Percentiles rank a stretch among this genome's conserved stretches.
Evolutionary conservation across 2,888 invertebrate genomes (phyloP).

Genomic region (Clostera curtula): DNA sequence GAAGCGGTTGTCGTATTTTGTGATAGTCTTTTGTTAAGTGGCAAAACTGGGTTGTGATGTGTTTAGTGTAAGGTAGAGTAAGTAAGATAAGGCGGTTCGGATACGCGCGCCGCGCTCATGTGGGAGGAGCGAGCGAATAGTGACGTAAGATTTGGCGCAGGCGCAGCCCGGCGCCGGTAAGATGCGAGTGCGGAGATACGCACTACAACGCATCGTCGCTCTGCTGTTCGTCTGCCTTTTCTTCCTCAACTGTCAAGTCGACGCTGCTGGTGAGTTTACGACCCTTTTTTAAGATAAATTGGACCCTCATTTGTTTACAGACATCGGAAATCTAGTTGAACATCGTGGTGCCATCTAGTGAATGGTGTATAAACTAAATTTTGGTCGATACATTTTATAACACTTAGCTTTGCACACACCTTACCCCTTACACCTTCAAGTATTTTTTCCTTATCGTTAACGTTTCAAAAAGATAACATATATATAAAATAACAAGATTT

Average conservation of each 20-base stretch:
- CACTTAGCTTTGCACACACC: too few species aligned
- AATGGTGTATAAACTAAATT: too few species aligned
- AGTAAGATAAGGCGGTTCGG: slow-evolving; percentile 38
- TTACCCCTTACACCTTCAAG: too few species aligned
- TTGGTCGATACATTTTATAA: too few species aligned
- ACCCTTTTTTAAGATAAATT: slow-evolving; percentile 18
- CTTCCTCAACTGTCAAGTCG: slow-evolving; percentile 60
- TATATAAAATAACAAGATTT: too few species aligned
- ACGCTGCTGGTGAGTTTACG: slow-evolving; percentile 59
- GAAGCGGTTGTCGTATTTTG: slow-evolving; percentile 75
- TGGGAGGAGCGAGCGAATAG: slow-evolving; percentile 44
- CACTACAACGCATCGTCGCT: slow-evolving; percentile 63
- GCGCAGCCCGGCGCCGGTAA: slow-evolving; percentile 72
- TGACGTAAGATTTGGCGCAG: slow-evolving; percentile 66
- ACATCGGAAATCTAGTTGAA: neutral
- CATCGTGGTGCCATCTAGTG: too few species aligned
- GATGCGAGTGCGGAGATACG: slow-evolving; percentile 69
- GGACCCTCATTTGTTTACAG: slow-evolving; percentile 34
- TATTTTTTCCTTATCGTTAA: too few species aligned
- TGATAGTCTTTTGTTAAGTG: slow-evolving; percentile 63
- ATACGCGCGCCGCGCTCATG: slow-evolving; percentile 57
- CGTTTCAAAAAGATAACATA: too few species aligned
- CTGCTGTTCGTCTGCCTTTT: slow-evolving; percentile 63
- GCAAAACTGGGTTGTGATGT: slow-evolving; percentile 75
- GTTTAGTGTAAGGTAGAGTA: slow-evolving; percentile 65